phyloP scores from a whole-genome alignment of 2,797 vertebrate genomes.

The Loris lydekkerianus region DNA sequence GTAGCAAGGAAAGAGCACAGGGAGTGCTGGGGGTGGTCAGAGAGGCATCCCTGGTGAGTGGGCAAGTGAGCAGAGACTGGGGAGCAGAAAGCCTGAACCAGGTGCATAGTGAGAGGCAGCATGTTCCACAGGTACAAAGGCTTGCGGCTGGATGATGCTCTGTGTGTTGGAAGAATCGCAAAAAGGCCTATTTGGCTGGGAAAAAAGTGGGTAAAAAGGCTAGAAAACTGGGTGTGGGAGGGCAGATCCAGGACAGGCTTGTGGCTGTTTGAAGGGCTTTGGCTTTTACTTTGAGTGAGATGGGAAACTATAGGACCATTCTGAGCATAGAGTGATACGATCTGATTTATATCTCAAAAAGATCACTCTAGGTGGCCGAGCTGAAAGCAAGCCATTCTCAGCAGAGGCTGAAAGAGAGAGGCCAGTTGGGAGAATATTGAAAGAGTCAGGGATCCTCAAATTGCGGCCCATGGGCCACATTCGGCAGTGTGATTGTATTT shows the following conservation, averaged over 20 bases:
- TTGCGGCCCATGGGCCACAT: no score
- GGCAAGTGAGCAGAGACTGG: not conserved
- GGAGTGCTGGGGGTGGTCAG: not conserved
- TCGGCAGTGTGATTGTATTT: no score
- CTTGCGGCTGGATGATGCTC: not conserved
- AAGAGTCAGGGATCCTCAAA: not conserved
- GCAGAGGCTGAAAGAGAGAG: not conserved
- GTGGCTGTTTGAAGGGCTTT: not conserved
- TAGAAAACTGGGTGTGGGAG: not conserved
- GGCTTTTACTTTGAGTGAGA: not conserved
- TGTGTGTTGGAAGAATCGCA: not conserved
- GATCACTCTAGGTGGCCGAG: not conserved
- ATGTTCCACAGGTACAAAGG: not conserved
- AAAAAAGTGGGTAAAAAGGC: not conserved
- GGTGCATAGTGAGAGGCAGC: not conserved
- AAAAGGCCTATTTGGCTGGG: not conserved
- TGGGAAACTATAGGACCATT: not conserved
- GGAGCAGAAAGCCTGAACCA: not conserved
- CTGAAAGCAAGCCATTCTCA: not conserved
- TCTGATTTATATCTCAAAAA: constrained; percentile 7
- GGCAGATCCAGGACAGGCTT: not conserved
- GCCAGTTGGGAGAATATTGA: not conserved
- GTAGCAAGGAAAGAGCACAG: not conserved
- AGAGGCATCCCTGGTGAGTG: not conserved
- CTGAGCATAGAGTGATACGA: not conserved